Percentiles rank a stretch among this genome's conserved stretches.
Conservation (phyloP, 2,888 invertebrate genomes). For the Agrochola litura region DNA sequence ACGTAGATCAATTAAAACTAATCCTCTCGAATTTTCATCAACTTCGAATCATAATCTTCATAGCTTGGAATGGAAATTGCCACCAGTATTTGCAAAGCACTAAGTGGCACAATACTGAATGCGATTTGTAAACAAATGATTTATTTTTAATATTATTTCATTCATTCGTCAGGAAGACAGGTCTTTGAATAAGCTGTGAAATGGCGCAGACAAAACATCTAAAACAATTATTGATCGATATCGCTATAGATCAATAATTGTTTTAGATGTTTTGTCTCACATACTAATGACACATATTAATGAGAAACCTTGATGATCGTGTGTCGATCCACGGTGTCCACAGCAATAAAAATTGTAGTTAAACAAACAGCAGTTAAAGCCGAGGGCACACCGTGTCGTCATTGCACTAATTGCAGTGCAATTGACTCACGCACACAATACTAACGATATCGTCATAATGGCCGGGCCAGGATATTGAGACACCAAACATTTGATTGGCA, state of each 20-base stretch:
- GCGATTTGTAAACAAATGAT: slow-evolving; percentile 1
- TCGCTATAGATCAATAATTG: no score
- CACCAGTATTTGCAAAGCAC: neutral
- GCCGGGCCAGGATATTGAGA: slow-evolving; percentile 44
- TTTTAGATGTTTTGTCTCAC: no score
- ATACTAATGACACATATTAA: no score
- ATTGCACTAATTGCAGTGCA: slow-evolving; percentile 29
- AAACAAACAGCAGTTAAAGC: slow-evolving; percentile 17
- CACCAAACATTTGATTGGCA: slow-evolving; percentile 44
- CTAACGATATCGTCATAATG: slow-evolving; percentile 11
- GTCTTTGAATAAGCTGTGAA: neutral
- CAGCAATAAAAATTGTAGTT: neutral
- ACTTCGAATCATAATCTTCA: neutral
- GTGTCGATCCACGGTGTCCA: no score
- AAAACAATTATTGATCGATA: neutral
- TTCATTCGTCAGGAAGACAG: neutral
- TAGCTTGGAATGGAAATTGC: neutral
- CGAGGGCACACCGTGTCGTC: slow-evolving; percentile 16
- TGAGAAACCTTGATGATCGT: neutral
- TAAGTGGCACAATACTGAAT: neutral
- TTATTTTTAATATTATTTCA: neutral
- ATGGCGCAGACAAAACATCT: neutral
- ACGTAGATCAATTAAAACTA: no score
- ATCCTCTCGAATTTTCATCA: neutral
- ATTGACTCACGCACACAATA: slow-evolving; percentile 24